Percentiles rank a stretch among this genome's conserved stretches.
phyloP scores from a whole-genome alignment of 2,888 invertebrate species.

The Acleris literana region DNA sequence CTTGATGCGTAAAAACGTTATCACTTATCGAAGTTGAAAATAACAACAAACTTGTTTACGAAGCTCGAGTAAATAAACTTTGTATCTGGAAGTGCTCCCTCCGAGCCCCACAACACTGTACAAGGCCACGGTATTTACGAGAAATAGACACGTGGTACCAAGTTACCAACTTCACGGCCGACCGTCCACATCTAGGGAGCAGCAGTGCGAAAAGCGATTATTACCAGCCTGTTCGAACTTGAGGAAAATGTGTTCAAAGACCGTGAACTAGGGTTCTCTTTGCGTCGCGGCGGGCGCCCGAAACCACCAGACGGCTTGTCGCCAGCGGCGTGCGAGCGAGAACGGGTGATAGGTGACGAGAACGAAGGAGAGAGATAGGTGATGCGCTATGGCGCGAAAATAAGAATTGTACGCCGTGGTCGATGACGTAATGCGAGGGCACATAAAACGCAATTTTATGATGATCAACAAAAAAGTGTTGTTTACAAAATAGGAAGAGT shows the following conservation, averaged over 20 bases:
- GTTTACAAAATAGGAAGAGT: conserved; percentile 38
- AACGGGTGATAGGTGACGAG: conserved; percentile 54
- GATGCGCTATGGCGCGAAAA: conserved; percentile 60
- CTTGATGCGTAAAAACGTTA: neutral
- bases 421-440: conserved; percentile 64
- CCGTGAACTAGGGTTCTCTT: conserved; percentile 78
- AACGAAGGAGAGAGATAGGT: conserved; percentile 62
- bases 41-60: conserved; percentile 13
- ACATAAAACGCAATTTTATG: conserved; percentile 64
- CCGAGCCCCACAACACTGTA: conserved; percentile 43
- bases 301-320: conserved; percentile 81
- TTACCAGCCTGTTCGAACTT: conserved; percentile 44
- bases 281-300: conserved; percentile 67
- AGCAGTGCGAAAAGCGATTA: conserved; percentile 52
- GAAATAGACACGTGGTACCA: conserved; percentile 45
- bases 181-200: conserved; percentile 48
- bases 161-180: conserved; percentile 53
- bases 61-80: conserved; percentile 11
- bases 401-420: conserved; percentile 63
- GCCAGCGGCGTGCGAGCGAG: conserved; percentile 72
- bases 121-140: conserved; percentile 43
- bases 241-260: conserved; percentile 74
- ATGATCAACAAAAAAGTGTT: conserved; percentile 54
- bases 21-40: neutral
- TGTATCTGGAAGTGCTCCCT: conserved; percentile 27